Conservation (phyloP, 2,888 invertebrate species). For the Tridacna crocea region DNA sequence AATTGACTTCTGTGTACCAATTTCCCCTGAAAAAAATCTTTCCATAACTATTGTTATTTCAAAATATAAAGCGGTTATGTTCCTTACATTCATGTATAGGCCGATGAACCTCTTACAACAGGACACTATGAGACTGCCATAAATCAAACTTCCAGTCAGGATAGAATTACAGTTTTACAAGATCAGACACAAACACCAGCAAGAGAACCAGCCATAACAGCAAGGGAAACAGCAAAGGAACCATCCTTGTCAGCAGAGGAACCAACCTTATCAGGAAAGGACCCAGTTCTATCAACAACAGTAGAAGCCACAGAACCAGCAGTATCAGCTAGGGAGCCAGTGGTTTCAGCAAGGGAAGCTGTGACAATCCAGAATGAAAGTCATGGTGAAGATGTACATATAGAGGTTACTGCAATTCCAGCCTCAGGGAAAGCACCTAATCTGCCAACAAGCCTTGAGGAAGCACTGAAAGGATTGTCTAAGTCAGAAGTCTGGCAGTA, state of each 20-base stretch:
- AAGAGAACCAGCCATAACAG: not conserved
- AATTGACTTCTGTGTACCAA: too few relatives aligned
- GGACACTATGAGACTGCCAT: not conserved
- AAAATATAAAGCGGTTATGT: not conserved
- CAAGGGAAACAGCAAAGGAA: slow-evolving; percentile 40
- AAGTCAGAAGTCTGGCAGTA: slow-evolving; percentile 70
- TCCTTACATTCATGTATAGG: not conserved
- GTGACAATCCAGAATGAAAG: slow-evolving; percentile 50
- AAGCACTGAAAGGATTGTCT: slow-evolving; percentile 55
- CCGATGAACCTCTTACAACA: not conserved
- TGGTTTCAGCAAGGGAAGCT: slow-evolving; percentile 33
- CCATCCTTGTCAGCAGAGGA: too few relatives aligned
- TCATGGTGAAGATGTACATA: slow-evolving; percentile 62
- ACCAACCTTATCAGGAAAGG: too few relatives aligned
- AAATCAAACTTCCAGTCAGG: not conserved
- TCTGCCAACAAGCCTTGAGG: slow-evolving; percentile 47
- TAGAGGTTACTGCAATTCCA: slow-evolving; percentile 67
- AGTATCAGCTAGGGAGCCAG: not conserved
- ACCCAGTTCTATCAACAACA: too few relatives aligned
- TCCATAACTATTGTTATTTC: too few relatives aligned
- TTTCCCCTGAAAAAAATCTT: too few relatives aligned
- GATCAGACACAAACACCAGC: not conserved
- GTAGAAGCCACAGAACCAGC: not conserved
- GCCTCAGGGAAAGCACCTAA: slow-evolving; percentile 57
- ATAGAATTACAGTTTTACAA: not conserved